These are phyloP conservation scores for Limnephilus auricula DNA, from an alignment of 2,888 invertebrate species.

Conservation along the genomic window DNA sequence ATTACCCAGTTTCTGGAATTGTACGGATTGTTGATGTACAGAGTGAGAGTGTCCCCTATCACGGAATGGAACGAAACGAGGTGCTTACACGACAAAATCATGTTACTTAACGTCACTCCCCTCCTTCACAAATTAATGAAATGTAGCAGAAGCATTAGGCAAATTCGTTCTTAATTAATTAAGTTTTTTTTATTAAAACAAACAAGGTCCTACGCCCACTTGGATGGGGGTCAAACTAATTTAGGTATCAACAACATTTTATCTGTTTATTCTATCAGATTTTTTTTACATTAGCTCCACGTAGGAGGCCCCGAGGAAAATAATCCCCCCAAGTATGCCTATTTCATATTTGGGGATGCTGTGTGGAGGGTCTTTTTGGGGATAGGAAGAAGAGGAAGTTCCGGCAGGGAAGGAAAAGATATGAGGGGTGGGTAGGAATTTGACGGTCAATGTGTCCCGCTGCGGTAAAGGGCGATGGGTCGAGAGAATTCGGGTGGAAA, in stretches of 20 bases:
- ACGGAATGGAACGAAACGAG: conserved; percentile 29
- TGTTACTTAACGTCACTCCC: conserved; percentile 54
- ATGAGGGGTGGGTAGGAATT: too few species aligned
- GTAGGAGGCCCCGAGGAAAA: too few species aligned
- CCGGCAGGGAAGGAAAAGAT: too few species aligned
- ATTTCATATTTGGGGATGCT: too few species aligned
- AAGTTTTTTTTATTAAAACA: conserved; percentile 63
- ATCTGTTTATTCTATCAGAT: background rate
- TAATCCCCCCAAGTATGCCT: too few species aligned
- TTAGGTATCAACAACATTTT: conserved; percentile 38
- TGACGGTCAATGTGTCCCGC: too few species aligned
- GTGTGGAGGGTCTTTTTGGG: too few species aligned
- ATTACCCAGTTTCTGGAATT: background rate
- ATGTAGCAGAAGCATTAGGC: conserved; percentile 63
- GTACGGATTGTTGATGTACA: background rate
- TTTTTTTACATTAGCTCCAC: too few species aligned
- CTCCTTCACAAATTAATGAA: conserved; percentile 56
- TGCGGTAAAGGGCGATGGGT: too few species aligned
- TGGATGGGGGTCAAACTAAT: conserved; percentile 30
- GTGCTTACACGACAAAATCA: conserved; percentile 53
- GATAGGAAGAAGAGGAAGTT: too few species aligned
- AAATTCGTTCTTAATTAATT: conserved; percentile 65
- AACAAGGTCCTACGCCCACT: conserved; percentile 59
- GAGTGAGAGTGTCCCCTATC: conserved; percentile 1
- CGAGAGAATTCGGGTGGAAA: too few species aligned